Conservation (phyloP, 2,113 vertebrate genomes). For the Atractosteus spatula region DNA sequence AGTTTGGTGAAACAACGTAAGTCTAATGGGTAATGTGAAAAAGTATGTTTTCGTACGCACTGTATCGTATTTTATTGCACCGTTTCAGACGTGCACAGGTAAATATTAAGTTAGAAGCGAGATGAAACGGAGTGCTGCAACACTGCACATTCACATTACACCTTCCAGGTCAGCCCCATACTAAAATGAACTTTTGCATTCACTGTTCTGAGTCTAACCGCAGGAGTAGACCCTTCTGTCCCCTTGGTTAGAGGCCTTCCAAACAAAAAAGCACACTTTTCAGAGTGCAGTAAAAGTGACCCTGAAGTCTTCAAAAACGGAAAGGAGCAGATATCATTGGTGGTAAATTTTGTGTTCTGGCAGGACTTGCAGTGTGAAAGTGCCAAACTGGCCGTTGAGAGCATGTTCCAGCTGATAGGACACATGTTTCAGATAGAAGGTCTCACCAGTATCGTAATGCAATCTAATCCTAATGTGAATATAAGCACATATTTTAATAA, state of each 20-base stretch:
- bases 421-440: slow-evolving; percentile 39
- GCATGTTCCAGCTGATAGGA: slow-evolving; percentile 33
- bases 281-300: slow-evolving; percentile 24
- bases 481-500: too few relatives aligned
- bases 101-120: too few relatives aligned
- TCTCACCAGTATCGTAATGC: slow-evolving; percentile 38
- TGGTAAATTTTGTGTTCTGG: slow-evolving; percentile 47
- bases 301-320: slow-evolving; percentile 17
- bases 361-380: slow-evolving; percentile 25
- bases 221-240: too few relatives aligned
- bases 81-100: too few relatives aligned
- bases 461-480: slow-evolving; percentile 45
- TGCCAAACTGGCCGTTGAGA: slow-evolving; percentile 46
- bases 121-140: too few relatives aligned
- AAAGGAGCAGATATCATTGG: slow-evolving; percentile 27
- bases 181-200: too few relatives aligned
- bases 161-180: too few relatives aligned
- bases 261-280: background rate
- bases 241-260: too few relatives aligned
- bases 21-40: background rate
- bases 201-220: too few relatives aligned
- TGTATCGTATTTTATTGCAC: too few relatives aligned
- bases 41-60: too few relatives aligned
- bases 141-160: too few relatives aligned
- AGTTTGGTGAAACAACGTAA: background rate